Percentiles rank a stretch among this genome's conserved stretches.
phyloP scores from a whole-genome alignment of 1,140 invertebrate species.

The Lethrus apterus region DNA sequence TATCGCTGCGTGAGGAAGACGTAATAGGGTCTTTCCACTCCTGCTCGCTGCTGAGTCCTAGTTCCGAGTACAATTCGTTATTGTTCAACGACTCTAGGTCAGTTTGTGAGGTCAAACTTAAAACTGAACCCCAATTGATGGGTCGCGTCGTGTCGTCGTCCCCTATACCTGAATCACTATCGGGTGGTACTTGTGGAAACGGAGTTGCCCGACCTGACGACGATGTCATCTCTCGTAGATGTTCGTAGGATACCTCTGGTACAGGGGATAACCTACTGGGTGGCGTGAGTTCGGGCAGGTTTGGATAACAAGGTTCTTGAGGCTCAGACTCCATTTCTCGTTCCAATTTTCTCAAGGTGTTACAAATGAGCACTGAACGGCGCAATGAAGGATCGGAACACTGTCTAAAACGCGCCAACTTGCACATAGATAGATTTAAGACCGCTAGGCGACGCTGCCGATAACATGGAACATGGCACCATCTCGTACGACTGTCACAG shows the following conservation, averaged over 20 bases:
- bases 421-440: slow-evolving; percentile 87
- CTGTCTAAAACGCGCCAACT: slow-evolving; percentile 79
- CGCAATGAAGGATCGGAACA: slow-evolving; percentile 84
- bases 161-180: slow-evolving; percentile 67
- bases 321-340: slow-evolving; percentile 68
- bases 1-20: slow-evolving; percentile 28
- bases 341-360: slow-evolving; percentile 84
- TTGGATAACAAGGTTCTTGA: slow-evolving; percentile 34
- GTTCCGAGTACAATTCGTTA: slow-evolving; percentile 56
- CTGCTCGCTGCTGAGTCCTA: slow-evolving; percentile 32
- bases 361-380: slow-evolving; percentile 89
- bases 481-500: slow-evolving; percentile 63
- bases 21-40: slow-evolving; percentile 36
- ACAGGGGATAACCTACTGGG: slow-evolving; percentile 42
- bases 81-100: slow-evolving; percentile 77
- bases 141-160: slow-evolving; percentile 67
- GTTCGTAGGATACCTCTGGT: slow-evolving; percentile 46
- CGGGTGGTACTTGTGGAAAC: slow-evolving; percentile 47
- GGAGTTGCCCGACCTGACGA: slow-evolving; percentile 55
- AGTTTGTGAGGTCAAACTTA: slow-evolving; percentile 75
- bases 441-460: slow-evolving; percentile 79
- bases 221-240: slow-evolving; percentile 41
- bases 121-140: slow-evolving; percentile 86
- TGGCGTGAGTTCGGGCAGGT: slow-evolving; percentile 39
- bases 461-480: slow-evolving; percentile 73